Percentiles rank a stretch among this genome's conserved stretches.
phyloP scores from a whole-genome alignment of 2,797 vertebrate species.

The Tinamus major region DNA sequence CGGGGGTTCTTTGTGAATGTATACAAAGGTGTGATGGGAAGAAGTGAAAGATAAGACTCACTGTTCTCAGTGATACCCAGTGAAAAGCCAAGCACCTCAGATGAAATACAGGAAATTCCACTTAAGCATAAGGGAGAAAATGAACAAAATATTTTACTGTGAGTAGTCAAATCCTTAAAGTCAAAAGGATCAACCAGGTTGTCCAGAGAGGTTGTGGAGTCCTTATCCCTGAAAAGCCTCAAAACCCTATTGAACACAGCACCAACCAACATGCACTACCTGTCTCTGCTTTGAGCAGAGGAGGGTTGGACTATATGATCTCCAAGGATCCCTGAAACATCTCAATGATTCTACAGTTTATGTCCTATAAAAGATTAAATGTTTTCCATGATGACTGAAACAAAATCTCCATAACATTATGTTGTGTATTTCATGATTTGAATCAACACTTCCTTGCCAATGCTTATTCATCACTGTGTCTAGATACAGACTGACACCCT shows the following conservation, averaged over 20 bases:
- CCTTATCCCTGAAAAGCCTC: neutral
- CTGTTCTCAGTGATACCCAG: neutral
- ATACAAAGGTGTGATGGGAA: too few relatives aligned
- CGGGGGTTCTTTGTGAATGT: neutral
- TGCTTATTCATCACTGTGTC: neutral
- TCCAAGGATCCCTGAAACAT: neutral
- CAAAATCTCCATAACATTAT: neutral
- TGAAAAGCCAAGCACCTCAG: neutral
- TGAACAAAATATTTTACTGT: too few relatives aligned
- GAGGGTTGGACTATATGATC: neutral
- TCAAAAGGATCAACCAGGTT: neutral
- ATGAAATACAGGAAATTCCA: neutral
- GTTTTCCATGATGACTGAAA: neutral
- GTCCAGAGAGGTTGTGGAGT: neutral
- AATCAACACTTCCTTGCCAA: neutral
- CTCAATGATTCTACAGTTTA: neutral
- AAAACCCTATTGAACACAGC: neutral
- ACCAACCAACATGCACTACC: neutral
- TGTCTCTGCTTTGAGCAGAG: neutral
- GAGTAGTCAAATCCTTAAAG: neutral
- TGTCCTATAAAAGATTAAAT: neutral
- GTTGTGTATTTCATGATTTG: neutral
- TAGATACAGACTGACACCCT: neutral
- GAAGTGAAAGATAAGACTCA: neutral
- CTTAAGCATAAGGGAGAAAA: neutral